Evolutionary conservation across 37 sponge, comb jelly and placozoan species (phyloP).

Genomic region (Lycopodina hypogea): DNA sequence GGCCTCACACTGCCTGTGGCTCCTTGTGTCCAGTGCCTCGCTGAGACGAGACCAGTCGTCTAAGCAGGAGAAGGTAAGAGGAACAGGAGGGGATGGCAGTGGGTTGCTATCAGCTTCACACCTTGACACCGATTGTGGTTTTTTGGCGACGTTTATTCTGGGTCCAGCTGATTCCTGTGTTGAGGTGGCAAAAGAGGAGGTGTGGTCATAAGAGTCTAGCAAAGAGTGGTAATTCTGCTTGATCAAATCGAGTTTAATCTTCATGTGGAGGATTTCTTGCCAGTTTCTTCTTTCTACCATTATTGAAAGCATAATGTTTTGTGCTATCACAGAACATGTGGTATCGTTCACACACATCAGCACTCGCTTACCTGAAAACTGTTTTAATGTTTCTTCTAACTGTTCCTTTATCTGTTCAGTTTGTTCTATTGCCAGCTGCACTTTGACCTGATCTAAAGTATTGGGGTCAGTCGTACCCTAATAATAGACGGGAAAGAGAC

Average conservation of each 20-base stretch:
- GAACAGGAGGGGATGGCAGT: too few relatives aligned
- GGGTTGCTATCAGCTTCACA: neutral
- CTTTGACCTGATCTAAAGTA: neutral
- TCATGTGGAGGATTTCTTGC: constrained; percentile 25
- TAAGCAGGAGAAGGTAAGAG: too few relatives aligned
- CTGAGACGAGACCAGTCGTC: too few relatives aligned
- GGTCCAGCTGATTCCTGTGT: too few relatives aligned
- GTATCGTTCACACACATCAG: neutral
- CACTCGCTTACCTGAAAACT: constrained; percentile 3
- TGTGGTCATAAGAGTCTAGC: neutral
- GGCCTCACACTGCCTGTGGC: neutral
- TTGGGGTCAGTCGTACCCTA: too few relatives aligned
- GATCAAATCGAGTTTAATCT: constrained; percentile 11
- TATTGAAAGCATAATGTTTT: too few relatives aligned
- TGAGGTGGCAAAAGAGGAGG: too few relatives aligned
- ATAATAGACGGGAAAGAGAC: too few relatives aligned
- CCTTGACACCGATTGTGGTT: neutral
- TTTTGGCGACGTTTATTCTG: neutral
- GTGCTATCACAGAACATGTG: neutral
- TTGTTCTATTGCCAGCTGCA: constrained; percentile 27
- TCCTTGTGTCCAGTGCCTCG: too few relatives aligned
- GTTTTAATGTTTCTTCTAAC: neutral
- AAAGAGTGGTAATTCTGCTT: neutral
- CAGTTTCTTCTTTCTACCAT: constrained; percentile 21
- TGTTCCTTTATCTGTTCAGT: neutral